phyloP scores from a whole-genome alignment of 2,888 invertebrate species.

The Aplocera efformata region DNA sequence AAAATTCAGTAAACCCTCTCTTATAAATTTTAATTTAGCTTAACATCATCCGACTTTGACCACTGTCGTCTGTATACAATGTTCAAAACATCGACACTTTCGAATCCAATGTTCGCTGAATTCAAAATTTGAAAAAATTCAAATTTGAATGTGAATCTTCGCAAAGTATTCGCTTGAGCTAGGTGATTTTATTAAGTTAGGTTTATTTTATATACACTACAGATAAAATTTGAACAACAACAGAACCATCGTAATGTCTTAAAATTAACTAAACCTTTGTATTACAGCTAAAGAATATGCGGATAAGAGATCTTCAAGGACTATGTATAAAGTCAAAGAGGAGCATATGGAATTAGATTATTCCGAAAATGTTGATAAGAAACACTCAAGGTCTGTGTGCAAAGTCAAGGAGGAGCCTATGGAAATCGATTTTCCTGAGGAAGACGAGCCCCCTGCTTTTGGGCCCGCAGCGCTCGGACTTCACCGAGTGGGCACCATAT shows the following conservation, averaged over 20 bases:
- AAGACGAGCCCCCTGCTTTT: constrained; percentile 85
- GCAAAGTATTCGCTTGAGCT: constrained; percentile 45
- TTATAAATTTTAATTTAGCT: constrained; percentile 1
- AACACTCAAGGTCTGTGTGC: constrained; percentile 47
- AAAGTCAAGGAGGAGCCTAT: constrained; percentile 81
- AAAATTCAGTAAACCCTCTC: not conserved
- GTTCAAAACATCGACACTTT: constrained; percentile 15
- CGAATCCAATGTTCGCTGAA: constrained; percentile 47
- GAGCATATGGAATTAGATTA: constrained; percentile 83
- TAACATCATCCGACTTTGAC: not conserved
- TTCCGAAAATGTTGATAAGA: constrained; percentile 82
- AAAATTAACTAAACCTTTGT: constrained; percentile 1
- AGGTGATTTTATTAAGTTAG: constrained; percentile 9
- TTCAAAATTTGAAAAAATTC: constrained; percentile 81
- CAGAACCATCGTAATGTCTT: not conserved
- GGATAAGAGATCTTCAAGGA: constrained; percentile 47
- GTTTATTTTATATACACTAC: not conserved
- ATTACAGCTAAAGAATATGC: constrained; percentile 53
- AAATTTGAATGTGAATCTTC: constrained; percentile 69
- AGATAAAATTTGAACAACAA: too few relatives aligned
- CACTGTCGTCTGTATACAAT: constrained; percentile 1
- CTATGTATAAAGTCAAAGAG: constrained; percentile 69
- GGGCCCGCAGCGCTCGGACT: constrained; percentile 90
- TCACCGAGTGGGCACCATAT: constrained; percentile 88
- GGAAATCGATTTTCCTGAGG: constrained; percentile 83